Percentiles rank a stretch among this genome's conserved stretches.
phyloP scores from a whole-genome alignment of 2,888 invertebrate genomes.

The Cheilosia vernalis region DNA sequence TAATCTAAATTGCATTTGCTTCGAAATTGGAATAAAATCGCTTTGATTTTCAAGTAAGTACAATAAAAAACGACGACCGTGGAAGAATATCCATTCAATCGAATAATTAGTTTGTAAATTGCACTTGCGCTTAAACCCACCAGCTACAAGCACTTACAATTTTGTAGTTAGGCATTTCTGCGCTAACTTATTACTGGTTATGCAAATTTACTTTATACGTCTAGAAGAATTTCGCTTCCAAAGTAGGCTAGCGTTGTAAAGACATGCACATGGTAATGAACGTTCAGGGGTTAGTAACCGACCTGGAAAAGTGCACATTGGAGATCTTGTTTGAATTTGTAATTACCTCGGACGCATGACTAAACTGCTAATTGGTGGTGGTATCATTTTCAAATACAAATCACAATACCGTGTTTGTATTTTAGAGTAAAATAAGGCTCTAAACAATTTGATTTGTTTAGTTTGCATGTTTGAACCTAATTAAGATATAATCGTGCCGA shows the following conservation, averaged over 20 bases:
- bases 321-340: conserved; percentile 13
- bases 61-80: background rate
- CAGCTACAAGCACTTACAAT: too few relatives aligned
- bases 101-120: background rate
- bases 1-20: background rate
- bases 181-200: background rate
- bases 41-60: background rate
- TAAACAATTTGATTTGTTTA: background rate
- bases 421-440: too few relatives aligned
- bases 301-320: conserved; percentile 21
- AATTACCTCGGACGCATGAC: conserved; percentile 16
- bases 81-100: background rate
- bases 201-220: background rate
- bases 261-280: background rate
- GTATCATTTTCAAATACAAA: background rate
- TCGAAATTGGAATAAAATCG: background rate
- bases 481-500: conserved; percentile 12
- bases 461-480: conserved; percentile 2
- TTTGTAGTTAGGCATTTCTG: background rate
- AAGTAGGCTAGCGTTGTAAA: background rate
- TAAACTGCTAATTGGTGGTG: conserved; percentile 10
- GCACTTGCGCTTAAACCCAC: background rate
- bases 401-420: background rate
- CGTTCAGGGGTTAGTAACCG: conserved; percentile 28
- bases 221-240: background rate